A percentile compares a stretch with the other conserved stretches of the same genome.
phyloP scores from a whole-genome alignment of 2,797 vertebrate genomes.

The Pogonophryne albipinna region DNA sequence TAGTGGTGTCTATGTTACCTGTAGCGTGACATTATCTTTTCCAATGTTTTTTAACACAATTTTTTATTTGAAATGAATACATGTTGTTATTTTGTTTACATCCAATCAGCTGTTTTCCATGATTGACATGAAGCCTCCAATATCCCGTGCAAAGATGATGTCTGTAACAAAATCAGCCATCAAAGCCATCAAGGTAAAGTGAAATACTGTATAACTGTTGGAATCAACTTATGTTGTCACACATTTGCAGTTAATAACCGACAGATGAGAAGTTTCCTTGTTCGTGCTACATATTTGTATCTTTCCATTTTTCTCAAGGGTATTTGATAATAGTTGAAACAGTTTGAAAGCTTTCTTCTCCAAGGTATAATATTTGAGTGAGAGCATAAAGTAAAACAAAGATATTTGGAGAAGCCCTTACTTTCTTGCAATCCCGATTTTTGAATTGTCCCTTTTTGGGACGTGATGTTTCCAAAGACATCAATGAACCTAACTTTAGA shows the following conservation, averaged over 20 bases:
- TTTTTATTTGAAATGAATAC: background rate
- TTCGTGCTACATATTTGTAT: background rate
- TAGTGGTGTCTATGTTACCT: background rate
- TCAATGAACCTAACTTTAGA: too few relatives aligned
- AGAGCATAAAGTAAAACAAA: background rate
- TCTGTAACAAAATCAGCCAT: slow-evolving; percentile 98
- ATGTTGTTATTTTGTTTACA: background rate
- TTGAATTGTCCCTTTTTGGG: background rate
- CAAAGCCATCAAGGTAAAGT: slow-evolving; percentile 97
- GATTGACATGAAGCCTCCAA: slow-evolving; percentile 98
- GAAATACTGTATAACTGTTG: background rate
- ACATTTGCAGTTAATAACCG: background rate
- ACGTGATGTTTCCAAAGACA: background rate
- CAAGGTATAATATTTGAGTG: background rate
- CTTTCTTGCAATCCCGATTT: background rate
- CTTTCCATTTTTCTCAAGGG: background rate
- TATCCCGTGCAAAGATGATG: slow-evolving; percentile 99
- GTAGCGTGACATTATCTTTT: background rate
- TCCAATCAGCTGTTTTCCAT: slow-evolving; percentile 92
- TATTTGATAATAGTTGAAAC: background rate
- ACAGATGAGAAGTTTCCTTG: background rate
- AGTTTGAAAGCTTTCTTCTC: background rate
- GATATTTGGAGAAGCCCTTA: background rate
- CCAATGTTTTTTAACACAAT: background rate
- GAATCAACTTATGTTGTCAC: too few relatives aligned